Base-by-base conservation (phyloP, 2,888 invertebrate species). In the Clanis bilineata region DNA sequence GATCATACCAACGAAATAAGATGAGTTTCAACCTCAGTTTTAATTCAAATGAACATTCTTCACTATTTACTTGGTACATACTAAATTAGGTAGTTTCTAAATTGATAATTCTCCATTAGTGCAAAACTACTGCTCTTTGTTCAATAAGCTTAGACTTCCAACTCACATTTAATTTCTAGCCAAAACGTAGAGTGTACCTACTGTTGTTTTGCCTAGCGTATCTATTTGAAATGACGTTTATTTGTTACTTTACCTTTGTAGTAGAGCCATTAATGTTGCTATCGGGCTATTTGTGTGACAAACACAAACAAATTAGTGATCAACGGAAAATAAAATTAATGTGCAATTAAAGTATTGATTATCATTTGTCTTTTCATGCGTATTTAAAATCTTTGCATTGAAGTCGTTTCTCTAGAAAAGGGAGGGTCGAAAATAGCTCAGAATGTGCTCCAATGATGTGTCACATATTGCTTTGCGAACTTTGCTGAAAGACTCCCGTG, bases 191-290 rank as follows among this genome's bases (percentile, higher is more conserved):
- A 38, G 32, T 36, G 32, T 36, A 22, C 10, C n/a, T n/a, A n/a
- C 39, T 15, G 32, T 10, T n/a, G 6, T 23, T 25, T 15, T 23
- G 23, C 61, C 59, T 69, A 71, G 69, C 73, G 76, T 71, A 70
- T 76, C 80, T 85, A 84, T 72, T 70, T 72, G 70, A 78, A 79
- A 72, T 25, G 47, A 28, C 76, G 73, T 80, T 71, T 70, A 78
- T 76, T 79, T 79, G 77, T 85, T 90, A 90, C 88, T 80, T 96
- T 97, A 97, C 97, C 97, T 97, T 95, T 96, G 95, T 88, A 97
- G 95, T 87, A 97, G 95, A 94, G 96, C 97, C 97, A 97, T 97
- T 95, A 97, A 96, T 93, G 96, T 97, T 95, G 97, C 97, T 95
- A 97, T 96, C 93, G 97, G 97, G 96, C 97, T 97, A 96, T 94